phyloP scores from a whole-genome alignment of 2,797 vertebrate genomes.

The Perodicticus potto region DNA sequence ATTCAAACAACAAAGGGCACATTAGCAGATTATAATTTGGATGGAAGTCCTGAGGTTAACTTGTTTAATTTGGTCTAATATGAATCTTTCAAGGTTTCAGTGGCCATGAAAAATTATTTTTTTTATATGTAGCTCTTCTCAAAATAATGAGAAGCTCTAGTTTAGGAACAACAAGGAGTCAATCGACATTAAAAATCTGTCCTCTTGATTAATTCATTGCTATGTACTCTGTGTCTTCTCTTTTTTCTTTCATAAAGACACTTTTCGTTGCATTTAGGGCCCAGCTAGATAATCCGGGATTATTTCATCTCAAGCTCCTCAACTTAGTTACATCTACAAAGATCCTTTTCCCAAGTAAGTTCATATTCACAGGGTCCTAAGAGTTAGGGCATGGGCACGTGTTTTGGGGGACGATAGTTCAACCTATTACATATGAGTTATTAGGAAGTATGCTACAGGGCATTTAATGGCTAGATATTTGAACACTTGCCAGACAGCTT shows the following conservation, averaged over 20 bases:
- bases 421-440: not conserved
- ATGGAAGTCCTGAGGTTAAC: not conserved
- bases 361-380: not conserved
- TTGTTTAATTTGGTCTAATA: slow-evolving; percentile 30
- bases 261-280: not conserved
- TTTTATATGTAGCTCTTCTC: slow-evolving; percentile 16
- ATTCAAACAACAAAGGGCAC: not conserved
- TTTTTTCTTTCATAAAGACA: not conserved
- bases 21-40: not conserved
- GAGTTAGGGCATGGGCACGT: not conserved
- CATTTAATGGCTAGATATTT: not conserved
- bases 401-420: not conserved
- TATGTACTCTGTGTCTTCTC: not conserved
- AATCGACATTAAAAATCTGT: not conserved
- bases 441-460: not conserved
- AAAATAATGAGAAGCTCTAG: not conserved
- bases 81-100: not conserved
- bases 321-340: not conserved
- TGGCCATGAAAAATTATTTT: not conserved
- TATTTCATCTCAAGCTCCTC: not conserved
- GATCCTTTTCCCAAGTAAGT: not conserved
- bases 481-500: not conserved
- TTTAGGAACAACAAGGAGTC: not conserved
- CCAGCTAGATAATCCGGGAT: not conserved
- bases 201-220: not conserved